These are phyloP conservation scores for Cuniculus paca DNA, from an alignment of 2,797 vertebrate species.

Conservation along the genomic window DNA sequence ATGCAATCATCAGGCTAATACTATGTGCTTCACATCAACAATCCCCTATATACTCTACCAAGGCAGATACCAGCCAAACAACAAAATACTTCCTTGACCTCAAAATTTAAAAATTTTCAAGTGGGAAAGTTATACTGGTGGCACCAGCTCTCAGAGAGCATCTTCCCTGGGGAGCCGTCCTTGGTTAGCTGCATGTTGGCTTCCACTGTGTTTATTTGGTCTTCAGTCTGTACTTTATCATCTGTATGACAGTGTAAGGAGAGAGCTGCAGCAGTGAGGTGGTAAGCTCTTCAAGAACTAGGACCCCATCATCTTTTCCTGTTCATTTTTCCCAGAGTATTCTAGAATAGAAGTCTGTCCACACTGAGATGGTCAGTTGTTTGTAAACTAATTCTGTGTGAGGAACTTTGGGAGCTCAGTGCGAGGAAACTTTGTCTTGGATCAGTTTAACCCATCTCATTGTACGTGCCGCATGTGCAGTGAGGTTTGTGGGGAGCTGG, in stretches of 20 bases:
- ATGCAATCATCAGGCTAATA: conserved; percentile 7
- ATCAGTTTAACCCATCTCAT: not conserved
- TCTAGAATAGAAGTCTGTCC: not conserved
- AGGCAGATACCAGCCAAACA: conserved; percentile 70
- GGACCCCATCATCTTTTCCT: not conserved
- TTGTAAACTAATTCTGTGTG: not conserved
- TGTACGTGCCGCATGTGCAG: not conserved
- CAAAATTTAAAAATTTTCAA: not conserved
- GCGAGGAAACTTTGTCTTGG: not conserved
- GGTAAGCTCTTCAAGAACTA: not conserved
- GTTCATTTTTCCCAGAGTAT: not conserved
- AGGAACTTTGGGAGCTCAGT: not conserved
- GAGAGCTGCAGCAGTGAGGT: not conserved
- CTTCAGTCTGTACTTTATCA: not conserved
- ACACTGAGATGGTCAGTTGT: not conserved
- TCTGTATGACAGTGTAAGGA: not conserved
- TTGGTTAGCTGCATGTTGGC: not conserved
- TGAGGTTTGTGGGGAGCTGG: not conserved
- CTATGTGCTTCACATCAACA: conserved; percentile 56
- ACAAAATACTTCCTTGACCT: conserved; percentile 22
- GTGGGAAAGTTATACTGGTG: not conserved
- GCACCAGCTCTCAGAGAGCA: not conserved
- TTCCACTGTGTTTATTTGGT: not conserved
- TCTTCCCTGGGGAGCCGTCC: not conserved
- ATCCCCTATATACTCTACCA: accelerated